Conservation (phyloP, 2,888 invertebrate species). For the Steromphala cineraria region DNA sequence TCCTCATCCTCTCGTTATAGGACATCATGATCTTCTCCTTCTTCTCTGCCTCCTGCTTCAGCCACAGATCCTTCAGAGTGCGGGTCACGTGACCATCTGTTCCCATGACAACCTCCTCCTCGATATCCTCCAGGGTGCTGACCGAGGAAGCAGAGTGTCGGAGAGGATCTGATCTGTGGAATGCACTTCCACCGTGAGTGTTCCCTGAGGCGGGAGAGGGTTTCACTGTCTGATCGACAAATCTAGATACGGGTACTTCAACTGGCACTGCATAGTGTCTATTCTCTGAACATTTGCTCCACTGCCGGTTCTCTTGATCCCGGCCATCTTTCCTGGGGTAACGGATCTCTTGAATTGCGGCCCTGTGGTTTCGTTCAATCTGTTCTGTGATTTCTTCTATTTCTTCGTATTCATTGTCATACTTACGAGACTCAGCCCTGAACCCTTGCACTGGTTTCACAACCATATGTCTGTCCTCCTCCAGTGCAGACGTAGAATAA, state of each 20-base stretch:
- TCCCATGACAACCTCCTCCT: slow-evolving; percentile 5
- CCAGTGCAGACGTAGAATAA: background rate
- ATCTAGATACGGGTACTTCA: background rate
- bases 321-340: background rate
- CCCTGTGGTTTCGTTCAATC: slow-evolving; percentile 19
- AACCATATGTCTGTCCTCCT: no score
- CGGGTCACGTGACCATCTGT: slow-evolving; percentile 13
- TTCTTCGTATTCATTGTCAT: slow-evolving; percentile 57
- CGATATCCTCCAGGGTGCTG: background rate
- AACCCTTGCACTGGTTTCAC: background rate
- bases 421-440: slow-evolving; percentile 22
- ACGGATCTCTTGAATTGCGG: background rate
- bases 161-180: background rate
- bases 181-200: background rate
- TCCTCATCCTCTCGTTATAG: slow-evolving; percentile 32
- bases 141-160: background rate
- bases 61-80: slow-evolving; percentile 24
- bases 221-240: background rate
- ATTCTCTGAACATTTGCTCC: background rate
- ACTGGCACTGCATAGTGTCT: background rate
- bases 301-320: background rate
- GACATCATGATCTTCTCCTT: slow-evolving; percentile 30
- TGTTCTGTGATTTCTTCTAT: slow-evolving; percentile 45
- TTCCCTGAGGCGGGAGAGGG: background rate
- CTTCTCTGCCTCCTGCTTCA: slow-evolving; percentile 30